Evolutionary conservation across 2,797 vertebrate species (phyloP).

Genomic region (Enoplosus armatus): DNA sequence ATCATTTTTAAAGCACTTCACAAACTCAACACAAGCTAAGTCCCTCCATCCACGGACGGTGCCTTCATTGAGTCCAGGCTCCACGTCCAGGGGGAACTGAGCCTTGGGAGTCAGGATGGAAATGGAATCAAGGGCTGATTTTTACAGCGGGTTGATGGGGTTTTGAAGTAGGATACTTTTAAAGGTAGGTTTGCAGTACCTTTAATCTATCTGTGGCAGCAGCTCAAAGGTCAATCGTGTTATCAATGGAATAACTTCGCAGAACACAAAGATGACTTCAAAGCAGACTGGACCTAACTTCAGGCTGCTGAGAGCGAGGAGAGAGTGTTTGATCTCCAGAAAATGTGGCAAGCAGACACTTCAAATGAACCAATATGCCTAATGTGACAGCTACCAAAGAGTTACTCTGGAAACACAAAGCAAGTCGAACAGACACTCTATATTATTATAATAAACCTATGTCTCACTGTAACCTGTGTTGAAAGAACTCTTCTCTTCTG

Average conservation of each 20-base stretch:
- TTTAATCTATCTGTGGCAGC: conserved; percentile 67
- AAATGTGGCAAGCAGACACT: conserved; percentile 58
- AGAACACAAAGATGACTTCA: conserved; percentile 66
- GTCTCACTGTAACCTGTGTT: background rate
- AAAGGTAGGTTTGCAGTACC: conserved; percentile 46
- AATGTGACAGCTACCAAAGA: conserved; percentile 35
- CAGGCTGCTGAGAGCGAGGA: conserved; percentile 44
- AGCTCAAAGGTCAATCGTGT: conserved; percentile 53
- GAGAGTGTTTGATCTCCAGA: conserved; percentile 53
- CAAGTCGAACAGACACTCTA: background rate
- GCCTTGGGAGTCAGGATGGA: background rate
- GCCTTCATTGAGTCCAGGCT: conserved; percentile 6
- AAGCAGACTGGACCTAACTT: conserved; percentile 55
- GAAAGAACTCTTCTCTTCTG: background rate
- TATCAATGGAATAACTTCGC: conserved; percentile 65
- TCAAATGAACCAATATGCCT: conserved; percentile 55
- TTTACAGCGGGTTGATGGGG: conserved; percentile 27
- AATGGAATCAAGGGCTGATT: conserved; percentile 25
- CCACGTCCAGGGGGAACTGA: background rate
- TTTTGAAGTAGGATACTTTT: conserved; percentile 58
- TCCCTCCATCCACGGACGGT: background rate
- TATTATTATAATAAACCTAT: conserved; percentile 5
- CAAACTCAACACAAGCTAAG: conserved; percentile 9
- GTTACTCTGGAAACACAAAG: conserved; percentile 37
- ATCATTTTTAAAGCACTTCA: background rate